Evolutionary conservation across 2,888 invertebrate species (phyloP), one percentile per base, ranked within the genome.

Genomic region (Malthinus flaveolus): DNA sequence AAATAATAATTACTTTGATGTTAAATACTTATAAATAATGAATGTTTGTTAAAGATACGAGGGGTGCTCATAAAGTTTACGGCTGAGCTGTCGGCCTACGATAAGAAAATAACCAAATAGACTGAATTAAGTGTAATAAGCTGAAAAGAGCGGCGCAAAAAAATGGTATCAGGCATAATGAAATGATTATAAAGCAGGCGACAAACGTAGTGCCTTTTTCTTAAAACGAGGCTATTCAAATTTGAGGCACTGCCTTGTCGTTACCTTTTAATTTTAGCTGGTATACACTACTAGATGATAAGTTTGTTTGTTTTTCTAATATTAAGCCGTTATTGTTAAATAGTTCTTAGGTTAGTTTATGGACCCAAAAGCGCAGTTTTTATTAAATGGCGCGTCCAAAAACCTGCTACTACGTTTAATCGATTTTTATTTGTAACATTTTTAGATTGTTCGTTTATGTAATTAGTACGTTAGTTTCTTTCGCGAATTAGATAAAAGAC

Each of bases 301-400:
- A 53, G 42, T 44, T 34, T 32, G 39, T 53, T 42, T 42, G 48
- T 50, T 46, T 49, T 36, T 50, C 32, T 55, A 50, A 50, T 42
- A 47, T 54, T 59, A 51, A 51, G 54, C 45, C 61, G 65, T 66
- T 64, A 66, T 59, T 66, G 66, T 66, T 66, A 64, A 60, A 59
- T 66, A 66, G 66, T 64, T 57, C 52, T 58, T 66, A 66, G 63
- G 64, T 37, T 53, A 51, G 34, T 46, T 23, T 39, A 37, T 51
- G 60, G 63, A 58, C 55, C 32, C 34, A 42, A n/a, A n/a, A 35
- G 48, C 64, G 64, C 63, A 58, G 58, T 59, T 64, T 63, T 60
- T 51, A 63, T 49, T 61, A 65, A 42, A 13, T 42, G 52, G 66
- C 66, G 64, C 34, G 54, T 55, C 63, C 61, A 49, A 13, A 37